These are phyloP conservation scores for Herminia tarsipennalis DNA, from an alignment of 2,888 invertebrate genomes.

Conservation along the genomic window DNA sequence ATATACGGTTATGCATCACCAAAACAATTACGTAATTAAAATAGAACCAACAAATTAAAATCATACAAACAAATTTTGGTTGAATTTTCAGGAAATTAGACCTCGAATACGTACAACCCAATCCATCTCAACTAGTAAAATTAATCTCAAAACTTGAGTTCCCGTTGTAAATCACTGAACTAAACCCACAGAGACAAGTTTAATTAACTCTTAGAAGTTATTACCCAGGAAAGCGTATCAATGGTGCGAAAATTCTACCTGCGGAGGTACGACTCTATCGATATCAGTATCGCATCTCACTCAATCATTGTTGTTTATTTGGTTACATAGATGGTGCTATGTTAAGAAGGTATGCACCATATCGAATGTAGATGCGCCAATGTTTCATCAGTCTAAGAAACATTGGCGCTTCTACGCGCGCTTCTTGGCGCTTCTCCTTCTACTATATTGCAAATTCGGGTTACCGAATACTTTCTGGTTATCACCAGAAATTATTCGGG, in stretches of 20 bases:
- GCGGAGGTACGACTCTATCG: too few relatives aligned
- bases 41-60: background rate
- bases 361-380: too few relatives aligned
- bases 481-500: too few relatives aligned
- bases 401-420: too few relatives aligned
- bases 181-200: slow-evolving; percentile 64
- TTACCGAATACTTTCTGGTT: too few relatives aligned
- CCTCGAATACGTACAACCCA: slow-evolving; percentile 19
- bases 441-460: too few relatives aligned
- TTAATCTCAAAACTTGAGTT: slow-evolving; percentile 58
- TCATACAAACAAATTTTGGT: background rate
- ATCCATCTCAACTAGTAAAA: slow-evolving; percentile 50
- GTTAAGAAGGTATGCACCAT: too few relatives aligned
- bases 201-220: slow-evolving; percentile 66
- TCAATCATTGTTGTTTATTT: too few relatives aligned
- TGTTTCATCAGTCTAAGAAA: too few relatives aligned
- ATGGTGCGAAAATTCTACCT: slow-evolving; percentile 12
- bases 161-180: slow-evolving; percentile 63
- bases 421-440: too few relatives aligned
- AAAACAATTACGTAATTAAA: slow-evolving; percentile 2
- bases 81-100: slow-evolving; percentile 20
- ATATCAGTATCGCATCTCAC: too few relatives aligned
- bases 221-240: slow-evolving; percentile 39
- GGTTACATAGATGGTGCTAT: too few relatives aligned
- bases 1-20: background rate